Base-by-base conservation (phyloP, 2,113 vertebrate genomes). In the Lophotis ruficrista region DNA sequence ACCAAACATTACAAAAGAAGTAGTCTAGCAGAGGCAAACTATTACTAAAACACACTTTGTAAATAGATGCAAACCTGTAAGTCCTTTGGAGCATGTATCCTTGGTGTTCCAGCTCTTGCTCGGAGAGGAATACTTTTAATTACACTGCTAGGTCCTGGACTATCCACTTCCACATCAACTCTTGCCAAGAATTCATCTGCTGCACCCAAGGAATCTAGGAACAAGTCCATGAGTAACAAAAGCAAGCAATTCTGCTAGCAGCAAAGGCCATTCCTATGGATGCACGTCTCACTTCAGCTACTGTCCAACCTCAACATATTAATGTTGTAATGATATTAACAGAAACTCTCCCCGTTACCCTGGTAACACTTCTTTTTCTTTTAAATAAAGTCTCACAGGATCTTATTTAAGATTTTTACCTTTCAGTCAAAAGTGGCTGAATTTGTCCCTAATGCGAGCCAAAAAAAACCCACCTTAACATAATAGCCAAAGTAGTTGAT, bases 131-230 rank as follows among this genome's bases (percentile, higher is more conserved):
- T 80, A 93, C 98, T 99, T 92, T 93, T 98, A 93, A 99, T 99
- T 33, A 99, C 97, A 83, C 97, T 98, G 89, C 98, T 98, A 17
- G 98, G 98, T 71, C 99, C 99, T 38, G 99, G 99, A 89, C 98
- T 99, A 95, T 99, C 99, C 88, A 99, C 97, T 97, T 99, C 99
- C 51, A 99, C 92, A 83, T 99, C 99, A 78, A 99, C 97, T 85
- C 98, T 98, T 73, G 99, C 99, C 64, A 95, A 83, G 96, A 98
- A 99, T 43, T 99, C 99, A 87, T 99, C 99, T 2, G 99, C 97
- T 48, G 98, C 97, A 45, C 98, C 98, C 19, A 99, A 97, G 60
- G 97, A 96, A 83, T 98, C 99, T 99, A 95, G 30, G 91, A 95
- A 96, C 45, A 91, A 62, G 54, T 71, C 10, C 54, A 62, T 3